Evolutionary conservation across 2,888 invertebrate genomes (phyloP).

Genomic region (Lepeophtheirus nordmannii): DNA sequence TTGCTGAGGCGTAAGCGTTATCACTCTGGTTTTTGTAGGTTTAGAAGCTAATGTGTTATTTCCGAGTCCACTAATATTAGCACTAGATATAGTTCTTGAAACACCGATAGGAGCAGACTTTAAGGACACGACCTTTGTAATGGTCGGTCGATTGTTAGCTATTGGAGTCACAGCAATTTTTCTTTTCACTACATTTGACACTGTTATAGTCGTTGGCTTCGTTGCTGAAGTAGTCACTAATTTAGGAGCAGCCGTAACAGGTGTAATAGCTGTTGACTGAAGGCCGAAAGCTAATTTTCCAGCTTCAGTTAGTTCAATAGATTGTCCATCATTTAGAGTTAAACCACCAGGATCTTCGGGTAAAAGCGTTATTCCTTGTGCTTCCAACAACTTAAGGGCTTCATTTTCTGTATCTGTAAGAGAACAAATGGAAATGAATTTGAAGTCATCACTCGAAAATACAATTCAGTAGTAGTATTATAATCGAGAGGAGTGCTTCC

Average conservation of each 20-base stretch:
- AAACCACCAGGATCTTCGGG: constrained; percentile 34
- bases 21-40: too few relatives aligned
- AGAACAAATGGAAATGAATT: constrained; percentile 28
- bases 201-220: neutral
- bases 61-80: too few relatives aligned
- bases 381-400: constrained; percentile 50
- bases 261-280: neutral
- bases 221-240: neutral
- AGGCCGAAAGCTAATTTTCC: constrained; percentile 6
- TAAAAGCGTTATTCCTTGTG: constrained; percentile 72
- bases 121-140: neutral
- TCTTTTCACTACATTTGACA: neutral
- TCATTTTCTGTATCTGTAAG: constrained; percentile 28
- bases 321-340: neutral
- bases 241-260: neutral
- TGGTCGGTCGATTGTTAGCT: neutral
- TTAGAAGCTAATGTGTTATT: too few relatives aligned
- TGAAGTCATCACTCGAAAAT: neutral
- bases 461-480: too few relatives aligned
- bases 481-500: neutral
- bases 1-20: neutral
- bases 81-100: neutral
- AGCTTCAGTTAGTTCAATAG: constrained; percentile 19
- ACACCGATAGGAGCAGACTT: neutral
- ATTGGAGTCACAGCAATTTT: neutral